Percentiles rank a stretch among this genome's conserved stretches.
These are phyloP conservation scores for Mormyrus lacerda DNA, from an alignment of 2,113 vertebrate species.

Conservation along the genomic window DNA sequence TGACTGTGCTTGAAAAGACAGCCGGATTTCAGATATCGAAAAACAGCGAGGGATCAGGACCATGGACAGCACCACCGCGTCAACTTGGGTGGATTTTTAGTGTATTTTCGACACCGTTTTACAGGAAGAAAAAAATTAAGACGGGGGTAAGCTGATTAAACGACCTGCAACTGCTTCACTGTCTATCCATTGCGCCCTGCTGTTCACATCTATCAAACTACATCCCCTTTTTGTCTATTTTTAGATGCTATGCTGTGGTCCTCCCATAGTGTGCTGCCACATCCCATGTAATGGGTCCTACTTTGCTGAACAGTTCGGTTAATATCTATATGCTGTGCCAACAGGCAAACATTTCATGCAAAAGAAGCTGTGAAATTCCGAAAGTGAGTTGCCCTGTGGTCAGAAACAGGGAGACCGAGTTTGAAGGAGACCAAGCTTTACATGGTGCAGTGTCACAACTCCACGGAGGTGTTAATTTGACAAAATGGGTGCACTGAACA, in stretches of 20 bases:
- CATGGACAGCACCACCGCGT: neutral
- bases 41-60: neutral
- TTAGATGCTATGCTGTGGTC: constrained; percentile 4
- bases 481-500: neutral
- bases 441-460: neutral
- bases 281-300: neutral
- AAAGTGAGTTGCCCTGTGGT: neutral
- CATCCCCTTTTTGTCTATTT: neutral
- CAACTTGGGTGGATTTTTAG: neutral
- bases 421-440: neutral
- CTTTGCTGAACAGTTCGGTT: neutral
- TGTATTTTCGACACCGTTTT: neutral
- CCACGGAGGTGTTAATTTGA: neutral
- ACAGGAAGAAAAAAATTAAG: constrained; percentile 10
- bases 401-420: neutral
- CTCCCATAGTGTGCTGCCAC: neutral
- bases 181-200: neutral
- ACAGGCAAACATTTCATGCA: neutral
- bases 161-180: neutral
- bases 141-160: neutral
- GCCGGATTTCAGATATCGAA: neutral
- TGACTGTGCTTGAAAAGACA: neutral
- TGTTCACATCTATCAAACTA: constrained; percentile 12
- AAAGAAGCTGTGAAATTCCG: too few species aligned
- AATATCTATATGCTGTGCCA: neutral